A percentile compares a stretch with the other conserved stretches of the same genome.
Conservation (phyloP, 1,140 invertebrate species). For the Metopolophium dirhodum region DNA sequence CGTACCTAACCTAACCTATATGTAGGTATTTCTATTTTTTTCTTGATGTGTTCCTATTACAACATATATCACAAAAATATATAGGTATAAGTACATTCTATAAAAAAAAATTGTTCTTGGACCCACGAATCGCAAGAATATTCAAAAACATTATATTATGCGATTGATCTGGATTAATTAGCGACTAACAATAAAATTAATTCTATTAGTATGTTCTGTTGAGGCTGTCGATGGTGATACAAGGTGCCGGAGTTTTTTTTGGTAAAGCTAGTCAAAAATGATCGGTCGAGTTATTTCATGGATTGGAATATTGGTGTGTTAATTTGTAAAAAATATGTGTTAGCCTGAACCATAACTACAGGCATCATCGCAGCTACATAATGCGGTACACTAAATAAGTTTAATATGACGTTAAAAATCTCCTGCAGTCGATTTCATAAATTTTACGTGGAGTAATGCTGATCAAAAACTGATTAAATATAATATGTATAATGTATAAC, state of each 20-base stretch:
- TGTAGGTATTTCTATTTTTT: neutral
- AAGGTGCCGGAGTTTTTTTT: too few relatives aligned
- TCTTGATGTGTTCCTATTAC: neutral
- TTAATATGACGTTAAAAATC: neutral
- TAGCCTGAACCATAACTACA: neutral
- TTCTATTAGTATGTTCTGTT: neutral
- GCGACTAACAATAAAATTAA: neutral
- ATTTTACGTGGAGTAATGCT: neutral
- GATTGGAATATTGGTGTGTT: neutral
- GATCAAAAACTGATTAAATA: neutral
- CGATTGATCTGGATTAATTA: too few relatives aligned
- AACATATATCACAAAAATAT: too few relatives aligned
- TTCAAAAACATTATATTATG: neutral
- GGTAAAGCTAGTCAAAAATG: neutral
- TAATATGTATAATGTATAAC: too few relatives aligned
- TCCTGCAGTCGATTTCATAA: neutral
- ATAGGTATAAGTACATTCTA: too few relatives aligned
- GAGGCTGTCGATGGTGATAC: too few relatives aligned
- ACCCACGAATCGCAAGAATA: neutral
- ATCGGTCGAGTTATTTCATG: neutral
- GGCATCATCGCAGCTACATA: neutral
- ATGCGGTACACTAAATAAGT: neutral
- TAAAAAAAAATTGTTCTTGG: neutral
- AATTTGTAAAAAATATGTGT: neutral
- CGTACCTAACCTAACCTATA: too few relatives aligned